These are phyloP conservation scores for Nymphalis polychloros DNA, from an alignment of 2,888 invertebrate genomes.

Conservation along the genomic window DNA sequence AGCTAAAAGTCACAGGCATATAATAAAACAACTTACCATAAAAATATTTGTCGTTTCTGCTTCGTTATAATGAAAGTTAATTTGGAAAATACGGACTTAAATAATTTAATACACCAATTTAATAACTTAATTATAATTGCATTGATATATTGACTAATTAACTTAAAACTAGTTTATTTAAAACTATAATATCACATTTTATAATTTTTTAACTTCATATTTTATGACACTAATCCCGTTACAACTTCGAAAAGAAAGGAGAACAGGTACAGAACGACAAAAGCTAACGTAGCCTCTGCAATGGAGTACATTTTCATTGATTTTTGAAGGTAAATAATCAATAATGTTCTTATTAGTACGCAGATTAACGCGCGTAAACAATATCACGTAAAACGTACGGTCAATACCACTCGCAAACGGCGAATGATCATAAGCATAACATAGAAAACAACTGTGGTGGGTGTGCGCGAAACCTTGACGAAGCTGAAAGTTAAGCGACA, in stretches of 20 bases:
- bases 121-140: constrained; percentile 52
- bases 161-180: constrained; percentile 56
- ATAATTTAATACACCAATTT: constrained; percentile 21
- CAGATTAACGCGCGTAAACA: constrained; percentile 38
- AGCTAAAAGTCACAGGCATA: background rate
- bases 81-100: constrained; percentile 16
- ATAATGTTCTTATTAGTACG: constrained; percentile 28
- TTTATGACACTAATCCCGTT: constrained; percentile 69
- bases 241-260: constrained; percentile 76
- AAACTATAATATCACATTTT: constrained; percentile 69
- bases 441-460: constrained; percentile 54
- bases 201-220: constrained; percentile 45
- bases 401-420: constrained; percentile 57
- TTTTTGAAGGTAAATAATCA: constrained; percentile 34
- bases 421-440: constrained; percentile 52
- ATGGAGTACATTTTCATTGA: constrained; percentile 72
- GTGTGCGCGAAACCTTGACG: constrained; percentile 62
- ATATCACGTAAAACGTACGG: constrained; percentile 55
- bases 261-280: constrained; percentile 72
- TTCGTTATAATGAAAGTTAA: constrained; percentile 24
- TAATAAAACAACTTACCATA: constrained; percentile 23
- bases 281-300: constrained; percentile 75
- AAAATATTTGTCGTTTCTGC: constrained; percentile 10
- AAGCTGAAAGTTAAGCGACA: constrained; percentile 46
- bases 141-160: constrained; percentile 67